Evolutionary conservation across 2,113 vertebrate species (phyloP), one percentile per base, ranked within the genome.

Genomic region (Physeter macrocephalus): DNA sequence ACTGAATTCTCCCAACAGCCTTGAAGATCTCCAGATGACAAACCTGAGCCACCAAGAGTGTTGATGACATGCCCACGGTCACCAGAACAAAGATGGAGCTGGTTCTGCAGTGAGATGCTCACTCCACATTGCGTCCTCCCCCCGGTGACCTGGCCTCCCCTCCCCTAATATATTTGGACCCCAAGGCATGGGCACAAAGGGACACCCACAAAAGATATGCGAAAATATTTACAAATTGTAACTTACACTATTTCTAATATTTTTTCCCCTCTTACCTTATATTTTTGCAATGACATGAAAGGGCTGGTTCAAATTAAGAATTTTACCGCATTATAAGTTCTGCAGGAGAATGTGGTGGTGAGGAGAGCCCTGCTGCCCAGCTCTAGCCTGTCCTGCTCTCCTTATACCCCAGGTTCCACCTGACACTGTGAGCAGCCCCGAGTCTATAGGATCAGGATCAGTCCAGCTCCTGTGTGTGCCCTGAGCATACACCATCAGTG

Each of bases 41-140:
- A 77, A 34, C 29, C 9, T 21, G 74, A 77, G 29, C 43, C 46
- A 13, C 17, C 0, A 1, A 34, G 43, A 21, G 17, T 52, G 46
- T 31, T 12, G 9, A 43, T 21, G 74, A 77, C 43, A 49, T 49
- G 29, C 29, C 17, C 20, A 46, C 20, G 43, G 74, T 77, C 74
- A 77, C 43, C 8, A 21, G 2, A 21, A 10, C 46, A 52, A 43
- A 52, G 43, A 29, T 0, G 1, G 46, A 1, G 9, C 74, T 21
- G 46, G 74, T 10, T 21, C 18, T 1, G 9, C 0, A 0, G 17
- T 34, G 27, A 75, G 8, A 46, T 41, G 27, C 72, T 75, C 27
- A 52, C 41, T 49, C 29, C 29, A 34, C 29, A 34, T 9, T 6
- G 29, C 8, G 9, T 11, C 18, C 74, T 29, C 9, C 3, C 10